phyloP scores from a whole-genome alignment of 2,888 invertebrate genomes.

The Aporophyla nigra region DNA sequence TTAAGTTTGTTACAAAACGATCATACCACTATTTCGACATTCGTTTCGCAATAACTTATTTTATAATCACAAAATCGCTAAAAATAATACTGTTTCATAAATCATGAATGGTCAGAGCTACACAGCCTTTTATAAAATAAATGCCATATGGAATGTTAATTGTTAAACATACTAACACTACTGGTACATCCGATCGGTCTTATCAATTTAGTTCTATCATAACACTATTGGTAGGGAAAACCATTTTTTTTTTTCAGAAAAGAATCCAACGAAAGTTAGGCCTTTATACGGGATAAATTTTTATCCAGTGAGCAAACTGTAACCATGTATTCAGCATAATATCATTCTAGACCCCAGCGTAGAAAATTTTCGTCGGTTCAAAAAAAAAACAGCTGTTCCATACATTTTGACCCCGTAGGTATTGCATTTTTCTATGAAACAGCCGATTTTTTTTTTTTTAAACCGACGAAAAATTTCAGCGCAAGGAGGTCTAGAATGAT shows the following conservation, averaged over 20 bases:
- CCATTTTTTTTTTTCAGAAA: background rate
- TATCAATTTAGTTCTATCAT: background rate
- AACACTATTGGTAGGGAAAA: background rate
- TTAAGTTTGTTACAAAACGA: constrained; percentile 43
- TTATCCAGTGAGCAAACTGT: no score
- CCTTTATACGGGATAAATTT: no score
- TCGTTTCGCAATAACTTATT: constrained; percentile 62
- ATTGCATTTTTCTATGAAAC: no score
- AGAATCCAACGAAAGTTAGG: background rate
- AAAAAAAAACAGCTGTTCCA: no score
- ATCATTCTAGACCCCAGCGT: no score
- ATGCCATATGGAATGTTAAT: constrained; percentile 72
- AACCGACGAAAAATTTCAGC: no score
- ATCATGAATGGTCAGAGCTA: constrained; percentile 65
- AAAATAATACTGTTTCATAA: constrained; percentile 79
- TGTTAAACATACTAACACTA: constrained; percentile 48
- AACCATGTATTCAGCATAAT: no score
- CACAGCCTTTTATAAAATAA: constrained; percentile 74
- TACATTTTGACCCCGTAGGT: no score
- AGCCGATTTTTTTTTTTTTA: no score
- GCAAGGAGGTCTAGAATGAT: no score
- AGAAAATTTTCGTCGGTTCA: no score
- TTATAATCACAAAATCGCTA: constrained; percentile 76
- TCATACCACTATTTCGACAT: constrained; percentile 25
- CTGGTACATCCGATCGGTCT: constrained; percentile 26